Evolutionary conservation across 2,797 vertebrate genomes (phyloP), one percentile per base, ranked within the genome.

Genomic region (Apogon talboti): DNA sequence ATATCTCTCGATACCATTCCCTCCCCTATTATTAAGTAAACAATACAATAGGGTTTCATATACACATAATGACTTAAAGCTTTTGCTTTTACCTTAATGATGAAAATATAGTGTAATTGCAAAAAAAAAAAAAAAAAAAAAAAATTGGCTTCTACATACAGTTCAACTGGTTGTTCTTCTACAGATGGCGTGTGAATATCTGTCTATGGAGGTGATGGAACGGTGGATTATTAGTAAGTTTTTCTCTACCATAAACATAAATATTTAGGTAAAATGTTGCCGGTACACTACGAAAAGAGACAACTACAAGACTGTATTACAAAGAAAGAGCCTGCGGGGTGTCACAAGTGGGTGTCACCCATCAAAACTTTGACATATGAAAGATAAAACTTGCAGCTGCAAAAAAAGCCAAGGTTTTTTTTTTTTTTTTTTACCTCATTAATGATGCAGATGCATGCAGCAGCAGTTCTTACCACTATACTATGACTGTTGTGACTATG

Each of bases 181-280:
- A 54, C 89, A 98, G 97, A 95, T 98, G 90, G 91, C 94, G 6
- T 99, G 97, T 51, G 97, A 99, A 87, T 99, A 96, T 82, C 90
- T 99, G 64, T 91, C 97, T 2, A 86, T 96, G 90, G 97, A 99
- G 59, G 92, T 93, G 69, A 96, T 98, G 94, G 97, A 98, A 78
- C 93, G 95, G 48, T 99, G 97, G 97, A 96, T 99, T 59, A 79
- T 96, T 41, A 79, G 97, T 99, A 91, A 95, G 96, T 95, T 47
- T 61, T 15, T 24, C 58, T 56, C n/a, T 24, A 46, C 6, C 13
- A 55, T 6, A 46, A 7, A 43, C 2, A 41, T 16, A 14, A 50
- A 50, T 33, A 33, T 9, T 33, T 30, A 50, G 5, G 24, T 19
- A 10, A 18, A 47, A 47, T 21, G 18, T 48, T 21, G 5, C 14